Base-by-base conservation (phyloP, 2,113 vertebrate genomes). In the Acanthochromis polyacanthus region DNA sequence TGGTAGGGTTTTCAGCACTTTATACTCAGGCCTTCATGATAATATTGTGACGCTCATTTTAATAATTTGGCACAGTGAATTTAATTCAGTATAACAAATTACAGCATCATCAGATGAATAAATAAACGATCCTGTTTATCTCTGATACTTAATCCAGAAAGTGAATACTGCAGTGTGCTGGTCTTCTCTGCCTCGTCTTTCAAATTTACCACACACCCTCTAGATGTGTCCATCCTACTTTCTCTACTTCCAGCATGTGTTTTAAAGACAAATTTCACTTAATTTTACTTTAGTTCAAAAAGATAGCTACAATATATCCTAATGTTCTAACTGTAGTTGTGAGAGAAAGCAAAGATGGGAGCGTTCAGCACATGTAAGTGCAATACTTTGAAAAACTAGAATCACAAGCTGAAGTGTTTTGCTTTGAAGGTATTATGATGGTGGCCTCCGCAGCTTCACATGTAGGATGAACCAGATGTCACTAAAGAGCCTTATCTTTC, bases 191-290 rank as follows among this genome's bases (percentile, higher is more conserved):
- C 56, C 20, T 58, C 7, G 10, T 36, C 38, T 45, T 32, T 67
- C 4, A 64, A 25, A 32, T 72, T 75, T 68, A 56, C 17, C 11
- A 25, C n/a, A 30, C 45, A 12, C 2, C 25, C 11, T 78, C 45
- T 56, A 19, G 14, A 43, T 69, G 4, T 14, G n/a, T 77, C 43
- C 43, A 10, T 40, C 40, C 15, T 36, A 61, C 38, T 38, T 78
- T 68, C 53, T 80, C 53, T 51, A 17, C 25, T 50, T 68, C 15
- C 46, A 62, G 19, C 60, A 38, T 36, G 32, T 10, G 17, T 30
- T 30, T 30, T 4, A 4, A 6, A 30, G 30, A 30, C 1, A 4
- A 30, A 30, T 4, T 30, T 30, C 3, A 25, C 25, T 25, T 25
- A 25, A 25, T 25, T 25, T 25, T 25, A 25, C 25, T 25, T 25